Base-by-base conservation (phyloP, 2,797 vertebrate species). In the Melanotaenia parkinsoni region DNA sequence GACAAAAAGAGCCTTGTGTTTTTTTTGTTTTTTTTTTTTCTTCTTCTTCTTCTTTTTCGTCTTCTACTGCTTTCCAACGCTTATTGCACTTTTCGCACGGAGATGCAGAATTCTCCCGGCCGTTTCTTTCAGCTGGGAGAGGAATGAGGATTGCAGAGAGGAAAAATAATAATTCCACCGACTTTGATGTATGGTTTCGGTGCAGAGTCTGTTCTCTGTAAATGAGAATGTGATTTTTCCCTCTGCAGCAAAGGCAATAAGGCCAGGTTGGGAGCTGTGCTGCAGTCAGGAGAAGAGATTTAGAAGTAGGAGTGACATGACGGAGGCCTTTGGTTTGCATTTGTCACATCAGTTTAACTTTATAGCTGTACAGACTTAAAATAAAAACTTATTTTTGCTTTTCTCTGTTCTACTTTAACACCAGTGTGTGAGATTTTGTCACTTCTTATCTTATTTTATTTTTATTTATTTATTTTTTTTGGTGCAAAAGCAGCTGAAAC, bases 1-100 rank as follows among this genome's bases (percentile, higher is more conserved):
- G 67, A 93, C 89, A 92, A 90, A 92, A 86, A 91, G 88, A 76
- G 83, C 88, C 86, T 90, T 91, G 90, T 72, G 6, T 47, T 28
- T 10, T 58, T 56, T 28, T n/a, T 38, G 4, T 30, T 24, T 16
- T 33, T 50, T 13, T 53, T 80, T 47, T 26, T 47, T 26, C 22
- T 43, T 58, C 67, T 62, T 60, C 73, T 69, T 63, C 51, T 67
- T 13, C 69, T 67, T 57, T 11, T 50, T 50, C 47, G 1, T 50
- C 47, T 50, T 22, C 54, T 6, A 8, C 40, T 67, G 62, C 67
- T 87, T 84, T 79, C 69, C 65, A 65, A 68, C 7, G 58, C 78
- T 75, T n/a, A 72, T 67, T 85, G 79, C 86, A 72, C 79, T 86
- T 80, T 85, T 85, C 45, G 47, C 82, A 74, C 51, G 72, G 74